Evolutionary conservation across 2,797 vertebrate species (phyloP).

Genomic region (Smutsia temminckii): DNA sequence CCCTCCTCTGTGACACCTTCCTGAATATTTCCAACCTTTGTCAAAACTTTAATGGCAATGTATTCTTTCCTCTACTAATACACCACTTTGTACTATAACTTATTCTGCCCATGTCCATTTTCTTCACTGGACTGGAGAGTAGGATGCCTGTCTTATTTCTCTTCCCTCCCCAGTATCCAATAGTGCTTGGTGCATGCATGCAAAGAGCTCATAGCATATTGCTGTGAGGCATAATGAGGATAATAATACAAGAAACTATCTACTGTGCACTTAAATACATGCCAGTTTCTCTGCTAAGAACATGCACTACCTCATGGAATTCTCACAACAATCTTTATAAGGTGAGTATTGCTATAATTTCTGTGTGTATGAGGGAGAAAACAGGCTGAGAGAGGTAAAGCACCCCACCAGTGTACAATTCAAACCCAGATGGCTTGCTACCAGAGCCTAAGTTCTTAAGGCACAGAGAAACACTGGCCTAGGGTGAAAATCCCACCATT

Average conservation of each 20-base stretch:
- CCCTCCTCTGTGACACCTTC: not conserved
- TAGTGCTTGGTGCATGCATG: not conserved
- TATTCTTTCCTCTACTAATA: not conserved
- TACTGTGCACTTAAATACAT: not conserved
- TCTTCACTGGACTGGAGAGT: not conserved
- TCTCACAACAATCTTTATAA: not conserved
- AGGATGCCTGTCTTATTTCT: not conserved
- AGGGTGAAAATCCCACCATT: not conserved
- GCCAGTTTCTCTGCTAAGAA: slow-evolving; percentile 19
- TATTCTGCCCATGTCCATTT: not conserved
- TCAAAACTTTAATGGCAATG: not conserved
- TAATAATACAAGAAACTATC: not conserved
- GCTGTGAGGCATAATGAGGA: not conserved
- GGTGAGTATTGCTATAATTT: not conserved
- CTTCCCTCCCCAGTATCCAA: not conserved
- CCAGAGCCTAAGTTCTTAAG: not conserved
- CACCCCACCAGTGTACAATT: not conserved
- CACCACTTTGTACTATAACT: not conserved
- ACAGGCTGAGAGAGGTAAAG: not conserved
- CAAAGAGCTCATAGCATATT: not conserved
- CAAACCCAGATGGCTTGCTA: not conserved
- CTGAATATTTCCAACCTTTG: not conserved
- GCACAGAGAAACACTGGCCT: not conserved
- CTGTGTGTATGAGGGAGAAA: not conserved
- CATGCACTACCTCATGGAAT: not conserved